Base-by-base conservation (phyloP, 2,797 vertebrate genomes). In the Malacoctenus gilli region DNA sequence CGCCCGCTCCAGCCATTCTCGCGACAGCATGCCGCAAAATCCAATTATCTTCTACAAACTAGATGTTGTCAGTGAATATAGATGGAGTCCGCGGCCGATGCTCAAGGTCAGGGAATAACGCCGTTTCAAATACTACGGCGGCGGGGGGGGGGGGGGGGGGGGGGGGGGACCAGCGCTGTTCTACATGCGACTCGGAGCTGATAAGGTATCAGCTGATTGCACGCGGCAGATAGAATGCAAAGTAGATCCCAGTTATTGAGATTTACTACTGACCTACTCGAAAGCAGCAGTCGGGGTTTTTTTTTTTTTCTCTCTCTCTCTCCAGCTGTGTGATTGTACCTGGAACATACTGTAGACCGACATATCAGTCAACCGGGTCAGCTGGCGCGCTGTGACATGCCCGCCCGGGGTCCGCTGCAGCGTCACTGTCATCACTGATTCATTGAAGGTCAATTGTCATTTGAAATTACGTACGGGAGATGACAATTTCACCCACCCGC, bases 11-110 rank as follows among this genome's bases (percentile, higher is more conserved):
- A 69, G 55, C 73, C 61, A 57, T 83, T 76, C 76, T 83, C 60
- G 42, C 40, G 16, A 75, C 84, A 82, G 83, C 90, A 84, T 89
- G 87, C 79, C 58, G 85, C 80, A 85, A 91, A 92, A 93, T 91
- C 90, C 90, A 92, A 92, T 92, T 89, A 92, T 90, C 87, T 85
- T 82, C 75, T 66, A 80, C 84, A 86, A 88, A 87, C 84, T 81
- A 72, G 72, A 88, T 84, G 80, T 86, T 89, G 89, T 88, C 84
- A 77, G 82, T 88, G 89, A 92, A 89, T 90, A 87, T 88, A 89
- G 82, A 90, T 89, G 82, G 82, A 65, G 67, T 64, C 43, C 68
- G 50, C 59, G 75, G 80, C 66, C 72, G 34, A 19, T 68, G 72
- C 85, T 86, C 79, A 92, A 92, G 89, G 91, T 89, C 89, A 85